Percentiles rank a stretch among this genome's conserved stretches.
These are phyloP conservation scores for Hiodon alosoides DNA, from an alignment of 2,113 vertebrate species.

Conservation along the genomic window DNA sequence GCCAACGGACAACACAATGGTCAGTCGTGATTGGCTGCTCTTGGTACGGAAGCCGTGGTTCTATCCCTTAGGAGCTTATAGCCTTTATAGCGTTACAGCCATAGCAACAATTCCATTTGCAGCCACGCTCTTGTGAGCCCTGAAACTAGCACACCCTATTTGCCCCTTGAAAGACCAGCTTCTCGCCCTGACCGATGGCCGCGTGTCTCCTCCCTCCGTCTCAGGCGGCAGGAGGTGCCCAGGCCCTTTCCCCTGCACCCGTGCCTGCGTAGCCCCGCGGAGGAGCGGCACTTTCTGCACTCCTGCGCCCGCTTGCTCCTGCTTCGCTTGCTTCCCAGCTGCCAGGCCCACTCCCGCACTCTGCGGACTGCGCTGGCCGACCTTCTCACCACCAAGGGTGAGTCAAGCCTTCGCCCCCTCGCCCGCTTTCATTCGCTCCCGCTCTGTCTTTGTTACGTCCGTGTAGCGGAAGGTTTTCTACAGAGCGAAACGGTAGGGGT, in stretches of 20 bases:
- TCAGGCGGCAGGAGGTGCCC: conserved; percentile 81
- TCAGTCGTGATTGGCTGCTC: no score
- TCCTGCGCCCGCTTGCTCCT: conserved; percentile 84
- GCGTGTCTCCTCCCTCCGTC: neutral
- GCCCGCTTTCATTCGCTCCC: no score
- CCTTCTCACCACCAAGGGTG: conserved; percentile 91
- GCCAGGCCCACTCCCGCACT: conserved; percentile 80
- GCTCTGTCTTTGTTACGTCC: no score
- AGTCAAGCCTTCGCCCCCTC: neutral
- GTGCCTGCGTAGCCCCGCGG: conserved; percentile 74
- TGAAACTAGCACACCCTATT: no score
- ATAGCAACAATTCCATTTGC: neutral
- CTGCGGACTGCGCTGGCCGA: conserved; percentile 89
- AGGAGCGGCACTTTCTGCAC: conserved; percentile 86
- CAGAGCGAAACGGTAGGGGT: no score
- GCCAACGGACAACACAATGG: no score
- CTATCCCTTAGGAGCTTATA: no score
- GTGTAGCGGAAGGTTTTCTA: no score
- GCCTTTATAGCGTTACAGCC: neutral
- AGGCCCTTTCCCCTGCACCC: conserved; percentile 83
- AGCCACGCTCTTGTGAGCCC: no score
- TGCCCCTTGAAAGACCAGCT: neutral
- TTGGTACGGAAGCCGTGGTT: no score
- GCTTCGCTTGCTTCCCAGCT: conserved; percentile 82
- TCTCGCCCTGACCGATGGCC: neutral